These are phyloP conservation scores for Cromileptes altivelis DNA, from an alignment of 2,113 vertebrate species.

Conservation along the genomic window DNA sequence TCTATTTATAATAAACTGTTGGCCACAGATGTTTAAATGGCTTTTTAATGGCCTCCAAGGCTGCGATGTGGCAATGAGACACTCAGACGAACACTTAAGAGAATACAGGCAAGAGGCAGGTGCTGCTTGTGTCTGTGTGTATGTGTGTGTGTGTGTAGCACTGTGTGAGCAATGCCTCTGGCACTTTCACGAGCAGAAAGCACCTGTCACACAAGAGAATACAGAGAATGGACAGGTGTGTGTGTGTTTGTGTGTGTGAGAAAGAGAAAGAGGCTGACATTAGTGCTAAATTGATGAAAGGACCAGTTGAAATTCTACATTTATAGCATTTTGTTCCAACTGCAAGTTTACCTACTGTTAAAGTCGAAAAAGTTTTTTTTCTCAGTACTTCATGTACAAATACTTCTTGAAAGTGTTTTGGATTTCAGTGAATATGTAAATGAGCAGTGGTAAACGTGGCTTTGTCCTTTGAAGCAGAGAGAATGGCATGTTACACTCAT, in stretches of 20 bases:
- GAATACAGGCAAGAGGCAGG: constrained; percentile 48
- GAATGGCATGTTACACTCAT: constrained; percentile 20
- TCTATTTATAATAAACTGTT: constrained; percentile 76
- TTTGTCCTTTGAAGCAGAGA: constrained; percentile 25
- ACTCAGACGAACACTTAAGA: constrained; percentile 52
- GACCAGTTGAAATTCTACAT: background rate
- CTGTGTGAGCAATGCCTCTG: constrained; percentile 35
- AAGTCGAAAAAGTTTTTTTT: background rate
- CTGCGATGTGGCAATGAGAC: constrained; percentile 50
- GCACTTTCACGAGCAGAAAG: constrained; percentile 39
- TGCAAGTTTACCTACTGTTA: background rate
- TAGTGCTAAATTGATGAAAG: background rate
- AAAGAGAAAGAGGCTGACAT: background rate
- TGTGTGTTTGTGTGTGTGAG: background rate
- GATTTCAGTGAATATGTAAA: constrained; percentile 9
- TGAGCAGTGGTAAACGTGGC: background rate
- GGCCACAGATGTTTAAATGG: constrained; percentile 67
- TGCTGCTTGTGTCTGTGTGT: constrained; percentile 28
- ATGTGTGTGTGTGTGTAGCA: background rate
- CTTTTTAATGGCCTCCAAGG: constrained; percentile 65
- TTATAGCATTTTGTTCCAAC: background rate
- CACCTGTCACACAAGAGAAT: constrained; percentile 52
- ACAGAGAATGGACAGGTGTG: constrained; percentile 9
- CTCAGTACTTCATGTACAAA: background rate
- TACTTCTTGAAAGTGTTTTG: background rate